Conservation (phyloP, 35 echinoderm and acorn worm species). For the Heliocidaris erythrogramma region DNA sequence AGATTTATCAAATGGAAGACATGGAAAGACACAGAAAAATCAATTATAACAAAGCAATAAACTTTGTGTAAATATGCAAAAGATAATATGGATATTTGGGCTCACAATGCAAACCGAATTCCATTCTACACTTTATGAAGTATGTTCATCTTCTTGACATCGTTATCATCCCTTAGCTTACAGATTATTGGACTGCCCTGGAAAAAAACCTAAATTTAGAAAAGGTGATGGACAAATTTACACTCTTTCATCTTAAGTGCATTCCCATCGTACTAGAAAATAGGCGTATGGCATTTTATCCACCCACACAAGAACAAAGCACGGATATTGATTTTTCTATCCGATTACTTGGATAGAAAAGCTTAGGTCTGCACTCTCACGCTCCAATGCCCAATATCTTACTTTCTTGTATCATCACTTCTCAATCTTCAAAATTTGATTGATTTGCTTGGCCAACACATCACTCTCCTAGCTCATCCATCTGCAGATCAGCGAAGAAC, state of each 20-base stretch:
- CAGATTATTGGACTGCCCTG: background rate
- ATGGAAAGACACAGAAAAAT: background rate
- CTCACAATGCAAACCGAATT: background rate
- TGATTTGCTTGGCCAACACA: background rate
- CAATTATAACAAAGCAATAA: background rate
- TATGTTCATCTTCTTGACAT: background rate
- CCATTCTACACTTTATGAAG: background rate
- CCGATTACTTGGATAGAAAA: background rate
- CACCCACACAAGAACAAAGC: background rate
- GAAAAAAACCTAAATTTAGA: background rate
- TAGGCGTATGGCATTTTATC: background rate
- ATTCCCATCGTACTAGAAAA: background rate
- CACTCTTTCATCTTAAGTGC: background rate
- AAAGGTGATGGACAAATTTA: background rate
- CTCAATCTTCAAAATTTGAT: conserved; percentile 5
- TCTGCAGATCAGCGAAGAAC: background rate
- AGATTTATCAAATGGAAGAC: background rate
- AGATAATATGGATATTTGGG: background rate
- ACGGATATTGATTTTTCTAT: background rate
- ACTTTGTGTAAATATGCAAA: background rate
- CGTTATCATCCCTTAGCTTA: background rate
- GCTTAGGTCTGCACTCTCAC: background rate
- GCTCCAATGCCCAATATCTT: background rate
- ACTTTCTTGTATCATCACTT: background rate
- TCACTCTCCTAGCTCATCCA: background rate